Percentiles rank a stretch among this genome's conserved stretches.
Evolutionary conservation across 2,797 vertebrate species (phyloP).

Genomic region (Agapornis canus): DNA sequence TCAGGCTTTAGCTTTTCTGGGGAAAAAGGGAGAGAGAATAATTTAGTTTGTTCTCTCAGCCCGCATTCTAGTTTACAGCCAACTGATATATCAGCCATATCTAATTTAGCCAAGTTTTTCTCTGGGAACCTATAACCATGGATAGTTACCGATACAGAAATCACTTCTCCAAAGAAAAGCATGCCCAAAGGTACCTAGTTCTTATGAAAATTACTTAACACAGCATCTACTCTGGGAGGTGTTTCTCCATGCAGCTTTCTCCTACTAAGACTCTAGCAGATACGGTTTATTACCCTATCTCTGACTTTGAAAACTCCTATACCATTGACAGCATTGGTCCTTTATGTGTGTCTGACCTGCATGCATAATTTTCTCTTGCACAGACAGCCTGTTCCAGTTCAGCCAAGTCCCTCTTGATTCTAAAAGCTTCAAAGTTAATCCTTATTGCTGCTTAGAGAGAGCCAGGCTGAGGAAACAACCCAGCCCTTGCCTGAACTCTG

Average conservation of each 20-base stretch:
- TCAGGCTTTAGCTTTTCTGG: background rate
- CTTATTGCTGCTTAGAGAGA: background rate
- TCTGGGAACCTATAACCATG: background rate
- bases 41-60: background rate
- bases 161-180: background rate
- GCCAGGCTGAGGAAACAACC: background rate
- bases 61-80: background rate
- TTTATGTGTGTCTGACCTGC: background rate
- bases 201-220: background rate
- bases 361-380: background rate
- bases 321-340: background rate
- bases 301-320: background rate
- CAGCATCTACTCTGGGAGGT: background rate
- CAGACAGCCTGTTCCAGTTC: background rate
- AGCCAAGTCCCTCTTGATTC: background rate
- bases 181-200: background rate
- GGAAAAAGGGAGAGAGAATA: background rate
- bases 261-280: background rate
- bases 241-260: background rate
- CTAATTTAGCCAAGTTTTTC: background rate
- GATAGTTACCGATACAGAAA: background rate
- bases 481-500: background rate
- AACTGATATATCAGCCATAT: background rate
- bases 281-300: background rate
- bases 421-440: background rate